Evolutionary conservation across 2,888 invertebrate species (phyloP).

Genomic region (Amphiduros pacificus): DNA sequence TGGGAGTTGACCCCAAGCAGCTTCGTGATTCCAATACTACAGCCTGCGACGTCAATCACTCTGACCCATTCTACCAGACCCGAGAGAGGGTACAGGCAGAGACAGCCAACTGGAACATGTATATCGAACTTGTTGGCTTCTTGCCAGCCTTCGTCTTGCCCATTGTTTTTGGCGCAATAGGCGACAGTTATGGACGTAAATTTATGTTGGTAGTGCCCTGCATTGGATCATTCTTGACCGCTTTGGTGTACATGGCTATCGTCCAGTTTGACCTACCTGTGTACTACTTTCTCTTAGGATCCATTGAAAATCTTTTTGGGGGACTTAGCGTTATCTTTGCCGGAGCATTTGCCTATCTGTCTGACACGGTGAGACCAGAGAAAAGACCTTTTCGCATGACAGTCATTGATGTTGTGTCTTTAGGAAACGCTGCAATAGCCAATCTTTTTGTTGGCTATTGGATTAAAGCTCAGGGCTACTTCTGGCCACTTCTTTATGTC

Average conservation of each 20-base stretch:
- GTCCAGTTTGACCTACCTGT: constrained; percentile 6
- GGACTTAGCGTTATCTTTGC: not conserved
- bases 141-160: constrained; percentile 1
- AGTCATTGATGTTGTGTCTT: not conserved
- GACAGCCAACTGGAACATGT: constrained; percentile 11
- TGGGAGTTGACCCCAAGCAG: not conserved
- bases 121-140: not conserved
- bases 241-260: constrained; percentile 1
- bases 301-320: constrained; percentile 5
- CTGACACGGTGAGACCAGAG: constrained; percentile 5
- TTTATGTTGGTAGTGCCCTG: constrained; percentile 8
- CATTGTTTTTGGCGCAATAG: not conserved
- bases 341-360: constrained; percentile 10
- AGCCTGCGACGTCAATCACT: not conserved
- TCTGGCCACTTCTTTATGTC: constrained; percentile 5
- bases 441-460: constrained; percentile 8
- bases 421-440: not conserved
- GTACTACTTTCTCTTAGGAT: not conserved
- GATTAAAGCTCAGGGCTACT: constrained; percentile 2
- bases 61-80: constrained; percentile 10
- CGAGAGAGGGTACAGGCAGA: constrained; percentile 1
- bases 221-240: constrained; percentile 1
- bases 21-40: not conserved
- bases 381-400: constrained; percentile 10
- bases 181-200: constrained; percentile 5